Percentiles rank a stretch among this genome's conserved stretches.
phyloP scores from a whole-genome alignment of 2,888 invertebrate genomes.

The Oligia strigilis region DNA sequence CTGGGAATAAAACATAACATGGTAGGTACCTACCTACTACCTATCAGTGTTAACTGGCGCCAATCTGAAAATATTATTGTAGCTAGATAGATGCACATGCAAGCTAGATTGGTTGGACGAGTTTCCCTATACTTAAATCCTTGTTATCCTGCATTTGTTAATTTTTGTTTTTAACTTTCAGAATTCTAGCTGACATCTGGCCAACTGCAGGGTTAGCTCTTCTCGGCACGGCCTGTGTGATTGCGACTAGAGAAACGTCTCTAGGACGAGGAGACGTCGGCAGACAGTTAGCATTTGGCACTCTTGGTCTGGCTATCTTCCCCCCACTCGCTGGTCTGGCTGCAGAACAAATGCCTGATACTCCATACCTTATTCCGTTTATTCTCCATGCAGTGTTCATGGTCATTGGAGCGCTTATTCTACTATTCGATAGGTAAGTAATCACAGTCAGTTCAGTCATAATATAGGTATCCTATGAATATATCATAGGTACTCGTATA shows the following conservation, averaged over 20 bases:
- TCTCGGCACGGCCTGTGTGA: slow-evolving; percentile 94
- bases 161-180: slow-evolving; percentile 62
- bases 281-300: slow-evolving; percentile 94
- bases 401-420: slow-evolving; percentile 91
- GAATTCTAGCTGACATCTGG: slow-evolving; percentile 94
- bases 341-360: slow-evolving; percentile 79
- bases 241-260: slow-evolving; percentile 95
- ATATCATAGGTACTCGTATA: not conserved
- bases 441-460: not conserved
- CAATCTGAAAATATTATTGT: not conserved
- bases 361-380: slow-evolving; percentile 90
- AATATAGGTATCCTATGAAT: too few species aligned
- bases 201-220: slow-evolving; percentile 93
- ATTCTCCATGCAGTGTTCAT: slow-evolving; percentile 90
- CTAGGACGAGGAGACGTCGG: slow-evolving; percentile 95
- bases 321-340: slow-evolving; percentile 91
- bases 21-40: not conserved
- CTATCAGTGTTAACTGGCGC: not conserved
- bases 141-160: not conserved
- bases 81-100: slow-evolving; percentile 4
- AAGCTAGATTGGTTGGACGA: not conserved
- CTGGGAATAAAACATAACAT: slow-evolving; percentile 10
- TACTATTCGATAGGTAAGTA: slow-evolving; percentile 90
- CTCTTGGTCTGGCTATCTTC: slow-evolving; percentile 93
- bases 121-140: not conserved